Evolutionary conservation across 2,113 vertebrate species (phyloP).

Genomic region (Neodontobutis hainanensis): DNA sequence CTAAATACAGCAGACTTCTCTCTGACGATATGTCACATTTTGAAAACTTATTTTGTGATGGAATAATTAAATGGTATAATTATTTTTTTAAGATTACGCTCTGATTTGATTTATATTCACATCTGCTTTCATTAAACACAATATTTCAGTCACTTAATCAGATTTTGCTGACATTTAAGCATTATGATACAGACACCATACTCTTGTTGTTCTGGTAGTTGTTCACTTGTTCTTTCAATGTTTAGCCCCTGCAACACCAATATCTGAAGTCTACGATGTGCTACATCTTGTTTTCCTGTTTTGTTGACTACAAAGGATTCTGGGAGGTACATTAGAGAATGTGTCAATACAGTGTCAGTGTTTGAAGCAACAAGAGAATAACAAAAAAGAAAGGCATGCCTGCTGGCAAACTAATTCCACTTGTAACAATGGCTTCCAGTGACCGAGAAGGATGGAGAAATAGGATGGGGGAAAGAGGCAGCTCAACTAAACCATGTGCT

Average conservation of each 20-base stretch:
- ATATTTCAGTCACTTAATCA: not conserved
- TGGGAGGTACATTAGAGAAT: not conserved
- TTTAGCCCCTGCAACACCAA: not conserved
- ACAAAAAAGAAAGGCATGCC: constrained; percentile 16
- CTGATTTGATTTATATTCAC: not conserved
- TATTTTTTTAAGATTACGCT: too few species aligned
- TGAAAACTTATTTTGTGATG: not conserved
- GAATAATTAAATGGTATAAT: not conserved
- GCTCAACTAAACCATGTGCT: too few species aligned
- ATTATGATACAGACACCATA: constrained; percentile 44
- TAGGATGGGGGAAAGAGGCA: constrained; percentile 6
- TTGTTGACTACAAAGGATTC: not conserved
- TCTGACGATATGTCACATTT: not conserved
- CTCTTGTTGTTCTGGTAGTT: constrained; percentile 26
- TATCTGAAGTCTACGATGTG: not conserved
- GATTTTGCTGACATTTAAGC: constrained; percentile 14
- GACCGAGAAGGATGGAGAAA: constrained; percentile 11
- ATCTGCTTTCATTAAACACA: not conserved
- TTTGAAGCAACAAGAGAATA: not conserved
- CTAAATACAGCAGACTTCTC: constrained; percentile 3
- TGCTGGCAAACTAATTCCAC: constrained; percentile 17
- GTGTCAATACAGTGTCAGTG: not conserved
- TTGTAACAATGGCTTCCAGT: constrained; percentile 29
- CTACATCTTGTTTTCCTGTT: not conserved
- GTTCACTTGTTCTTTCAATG: constrained; percentile 18